phyloP scores from a whole-genome alignment of 2,797 vertebrate species.

The Chaetophractus vellerosus region DNA sequence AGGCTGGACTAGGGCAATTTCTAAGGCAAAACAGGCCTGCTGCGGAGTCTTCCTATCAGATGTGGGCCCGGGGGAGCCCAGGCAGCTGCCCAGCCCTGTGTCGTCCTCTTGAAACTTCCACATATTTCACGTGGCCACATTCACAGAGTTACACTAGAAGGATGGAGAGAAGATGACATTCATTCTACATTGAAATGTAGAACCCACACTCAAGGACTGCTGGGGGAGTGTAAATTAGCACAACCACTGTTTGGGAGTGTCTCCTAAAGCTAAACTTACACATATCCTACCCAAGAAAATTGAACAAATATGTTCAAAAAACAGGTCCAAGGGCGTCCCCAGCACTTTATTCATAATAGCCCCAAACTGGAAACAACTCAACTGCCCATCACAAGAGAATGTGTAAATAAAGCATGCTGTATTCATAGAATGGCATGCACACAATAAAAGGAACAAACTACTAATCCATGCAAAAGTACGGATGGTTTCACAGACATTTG shows the following conservation, averaged over 20 bases:
- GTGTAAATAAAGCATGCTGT: background rate
- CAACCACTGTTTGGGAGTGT: background rate
- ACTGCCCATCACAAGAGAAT: background rate
- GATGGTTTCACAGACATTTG: background rate
- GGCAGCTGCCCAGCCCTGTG: background rate
- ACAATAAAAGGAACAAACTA: background rate
- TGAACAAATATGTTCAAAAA: fast-evolving
- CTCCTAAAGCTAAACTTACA: background rate
- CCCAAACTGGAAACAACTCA: background rate
- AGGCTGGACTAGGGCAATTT: background rate
- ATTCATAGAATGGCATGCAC: background rate
- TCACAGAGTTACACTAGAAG: background rate
- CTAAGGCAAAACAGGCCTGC: background rate
- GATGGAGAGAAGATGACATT: background rate
- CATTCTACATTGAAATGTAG: background rate
- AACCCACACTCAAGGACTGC: fast-evolving
- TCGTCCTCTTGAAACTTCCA: background rate
- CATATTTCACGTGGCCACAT: background rate
- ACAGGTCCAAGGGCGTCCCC: fast-evolving
- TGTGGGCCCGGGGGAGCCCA: background rate
- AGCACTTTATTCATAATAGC: background rate
- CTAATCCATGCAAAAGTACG: background rate
- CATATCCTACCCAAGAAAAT: background rate
- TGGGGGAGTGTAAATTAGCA: too few species aligned
- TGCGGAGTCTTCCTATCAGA: background rate